Percentiles rank a stretch among this genome's conserved stretches.
Conservation (phyloP, 92 coral and sea anemone species). For the Pocillopora grandis region DNA sequence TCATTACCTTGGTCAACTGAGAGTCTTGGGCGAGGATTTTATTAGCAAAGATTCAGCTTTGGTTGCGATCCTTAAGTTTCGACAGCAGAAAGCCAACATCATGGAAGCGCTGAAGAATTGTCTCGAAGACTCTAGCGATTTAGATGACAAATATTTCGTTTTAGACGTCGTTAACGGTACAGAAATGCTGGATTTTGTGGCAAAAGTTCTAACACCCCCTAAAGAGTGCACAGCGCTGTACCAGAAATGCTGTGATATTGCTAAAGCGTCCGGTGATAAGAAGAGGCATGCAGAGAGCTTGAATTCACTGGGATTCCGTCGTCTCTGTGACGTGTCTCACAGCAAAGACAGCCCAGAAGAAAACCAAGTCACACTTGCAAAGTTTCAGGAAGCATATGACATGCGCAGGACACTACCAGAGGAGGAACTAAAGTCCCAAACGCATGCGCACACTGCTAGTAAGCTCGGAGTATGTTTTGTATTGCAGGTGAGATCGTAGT, state of each 20-base stretch:
- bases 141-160: no score
- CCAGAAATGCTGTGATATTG: no score
- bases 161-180: no score
- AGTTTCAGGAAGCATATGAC: not conserved
- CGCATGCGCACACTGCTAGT: slow-evolving; percentile 17
- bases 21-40: not conserved
- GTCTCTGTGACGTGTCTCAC: slow-evolving; percentile 16
- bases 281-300: no score
- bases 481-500: not conserved
- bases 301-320: not conserved
- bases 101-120: slow-evolving; percentile 1
- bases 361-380: not conserved
- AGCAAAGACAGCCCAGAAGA: not conserved
- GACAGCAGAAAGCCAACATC: slow-evolving; percentile 10
- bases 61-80: not conserved
- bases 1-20: slow-evolving; percentile 2
- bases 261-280: no score
- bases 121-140: not conserved
- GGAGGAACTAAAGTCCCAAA: slow-evolving; percentile 3
- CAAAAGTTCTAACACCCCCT: no score
- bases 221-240: not conserved
- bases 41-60: no score
- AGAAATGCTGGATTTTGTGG: no score
- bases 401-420: not conserved
- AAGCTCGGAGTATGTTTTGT: slow-evolving; percentile 10